Evolutionary conservation across 2,888 invertebrate genomes (phyloP), one percentile per base, ranked within the genome.

Genomic region (Tuta absoluta): DNA sequence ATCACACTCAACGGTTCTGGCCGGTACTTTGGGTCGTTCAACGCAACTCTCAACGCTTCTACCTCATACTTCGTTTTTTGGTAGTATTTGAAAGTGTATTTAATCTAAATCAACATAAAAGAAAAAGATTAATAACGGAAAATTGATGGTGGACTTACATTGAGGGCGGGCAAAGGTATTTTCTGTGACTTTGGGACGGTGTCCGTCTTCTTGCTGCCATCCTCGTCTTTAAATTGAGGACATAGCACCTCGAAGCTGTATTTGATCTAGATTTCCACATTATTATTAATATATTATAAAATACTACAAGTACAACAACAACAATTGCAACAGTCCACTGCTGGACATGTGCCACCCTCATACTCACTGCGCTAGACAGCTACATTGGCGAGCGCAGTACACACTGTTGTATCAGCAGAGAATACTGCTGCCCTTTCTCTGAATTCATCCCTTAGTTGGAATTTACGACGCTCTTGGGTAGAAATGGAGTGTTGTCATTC

Each of bases 191-290:
- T 82, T 33, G 77, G 71, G 61, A 81, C 74, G 69, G 69, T 93
- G 87, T 84, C 93, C 86, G 85, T 93, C 93, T 89, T 93, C 87
- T 82, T 93, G 90, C 77, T 92, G 87, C 84, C 92, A 74, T 95
- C 95, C 79, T 94, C 93, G 80, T 93, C 92, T 76, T 91, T 93
- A 79, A 93, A 88, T 86, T 92, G 92, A 51, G 94, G 94, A 80
- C 95, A 94, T 89, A 95, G 93, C 67, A 94, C 94, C 62, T 93
- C 92, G 85, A 96, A 96, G 82, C 93, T 94, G 92, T 95, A 96
- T 79, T 94, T 95, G 79, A 96, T 95, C 96, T 95, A 91, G 73
- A 85, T 84, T 76, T n/a, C 76, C 14, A 53, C 23, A 53, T 23
- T 33, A 33, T 17, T 56, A 12, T 23, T 53, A 23, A 23, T 1